Evolutionary conservation across 1,140 invertebrate genomes (phyloP), one percentile per base, ranked within the genome.

Genomic region (Rhagoletis zephyria): DNA sequence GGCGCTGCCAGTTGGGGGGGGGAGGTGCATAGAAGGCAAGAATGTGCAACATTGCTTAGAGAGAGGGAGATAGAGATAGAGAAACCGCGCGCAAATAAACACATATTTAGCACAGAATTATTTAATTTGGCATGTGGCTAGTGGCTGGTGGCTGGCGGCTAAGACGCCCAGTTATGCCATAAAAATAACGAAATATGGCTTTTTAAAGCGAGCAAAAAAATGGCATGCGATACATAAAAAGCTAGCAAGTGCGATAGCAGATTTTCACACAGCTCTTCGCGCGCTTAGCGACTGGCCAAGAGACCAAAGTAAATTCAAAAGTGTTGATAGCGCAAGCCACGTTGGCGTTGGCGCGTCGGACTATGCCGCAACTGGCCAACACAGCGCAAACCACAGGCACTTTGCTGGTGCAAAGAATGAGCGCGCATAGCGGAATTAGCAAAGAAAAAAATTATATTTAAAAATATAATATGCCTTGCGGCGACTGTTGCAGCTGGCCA

Each of bases 311-410:
- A 81, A 81, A 59, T 56, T 51, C 51, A 56, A 81, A 74, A 51
- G 74, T 56, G 74, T 56, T 81, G 74, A 81, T 48, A 81, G 74
- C 48, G 9, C 16, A 59, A 56, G 16, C 48, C 74, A 81, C 30
- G 30, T 30, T 30, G 30, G 30, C 30, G 30, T 30, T 30, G 30
- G 30, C 30, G 30, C 30, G 30, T 30, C 30, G 30, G 12, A 56
- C 74, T 56, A 59, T 48, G 10, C 51, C 5, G 51, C 5, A 56
- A 56, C 51, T 56, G 51, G 51, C 45, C 67, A 81, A 19, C 45
- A 30, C 74, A 30, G 30, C 30, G 30, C 30, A 74, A 74, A 9
- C 7, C 48, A 81, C 19, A 19, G 74, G 12, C 70, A 74, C 45
- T 67, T 67, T 19, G 30, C 64, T 30, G 64, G 10, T 67, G 64